Evolutionary conservation across 1,140 invertebrate genomes (phyloP), one percentile per base, ranked within the genome.

Genomic region (Ptiloglossa arizonensis): DNA sequence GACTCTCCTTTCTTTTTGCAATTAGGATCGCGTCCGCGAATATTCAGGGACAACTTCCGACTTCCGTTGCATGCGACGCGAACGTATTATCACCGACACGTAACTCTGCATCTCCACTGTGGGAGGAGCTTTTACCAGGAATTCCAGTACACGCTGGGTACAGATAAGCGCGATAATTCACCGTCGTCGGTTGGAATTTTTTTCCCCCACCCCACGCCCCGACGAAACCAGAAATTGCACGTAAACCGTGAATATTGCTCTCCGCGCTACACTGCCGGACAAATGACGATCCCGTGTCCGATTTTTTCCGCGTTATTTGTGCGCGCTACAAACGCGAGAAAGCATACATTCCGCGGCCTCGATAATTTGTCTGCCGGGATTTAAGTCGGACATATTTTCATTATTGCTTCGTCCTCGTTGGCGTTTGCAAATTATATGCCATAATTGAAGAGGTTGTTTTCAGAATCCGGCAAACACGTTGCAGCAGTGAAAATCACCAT

Each of bases 151-250:
- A 56, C 74, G 32, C 44, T n/a, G n/a, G 54, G 52, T 46, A 69
- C 52, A 63, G 56, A 83, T 78, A 73, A 83, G 57, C 57, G 63
- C 48, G 68, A 82, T 72, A 82, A 82, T 82, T 64, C 63, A 82
- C 50, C 63, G 59, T 48, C 22, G 50, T 8, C 27, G 41, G 22
- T 19, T 32, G 35, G 41, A 44, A 76, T 32, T 56, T 81, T 72
- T 72, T 38, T 67, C 32, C 48, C 48, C 35, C 22, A 19, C 48
- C 13, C 13, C 48, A 8, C 48, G 32, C 41, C 60, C 11, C 46
- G 71, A 73, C 68, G 64, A 78, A 78, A 82, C 74, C 44, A n/a
- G 59, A 63, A 81, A 78, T 71, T 50, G 57, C 74, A 71, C 60
- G 67, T 64, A 71, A 81, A 78, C 56, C 52, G 63, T 50, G 41